phyloP scores from a whole-genome alignment of 2,797 vertebrate species.

The Tadarida brasiliensis region DNA sequence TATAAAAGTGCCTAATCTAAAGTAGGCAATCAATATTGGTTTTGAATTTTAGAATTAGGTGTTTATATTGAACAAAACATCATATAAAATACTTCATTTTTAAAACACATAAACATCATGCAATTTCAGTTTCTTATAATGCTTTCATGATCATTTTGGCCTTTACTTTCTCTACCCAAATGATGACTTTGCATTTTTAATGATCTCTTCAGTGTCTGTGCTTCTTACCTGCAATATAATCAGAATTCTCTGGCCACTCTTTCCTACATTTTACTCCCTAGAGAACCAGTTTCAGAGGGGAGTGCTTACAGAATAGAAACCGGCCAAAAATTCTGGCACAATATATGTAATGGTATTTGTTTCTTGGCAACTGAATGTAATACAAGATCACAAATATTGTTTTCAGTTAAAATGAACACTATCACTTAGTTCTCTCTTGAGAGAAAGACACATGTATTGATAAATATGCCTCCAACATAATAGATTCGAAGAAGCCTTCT shows the following conservation, averaged over 20 bases:
- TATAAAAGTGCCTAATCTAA: background rate
- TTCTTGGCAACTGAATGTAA: background rate
- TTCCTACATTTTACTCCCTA: background rate
- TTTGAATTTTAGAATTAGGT: background rate
- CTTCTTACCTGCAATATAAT: background rate
- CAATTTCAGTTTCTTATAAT: background rate
- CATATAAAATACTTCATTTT: background rate
- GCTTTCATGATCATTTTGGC: background rate
- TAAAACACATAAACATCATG: background rate
- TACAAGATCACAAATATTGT: background rate
- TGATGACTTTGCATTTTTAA: background rate
- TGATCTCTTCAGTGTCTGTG: background rate
- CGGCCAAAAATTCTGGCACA: background rate
- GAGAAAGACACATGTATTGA: background rate
- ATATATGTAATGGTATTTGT: background rate
- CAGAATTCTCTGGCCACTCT: rapidly evolving
- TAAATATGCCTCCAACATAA: conserved; percentile 9
- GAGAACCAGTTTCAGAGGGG: background rate
- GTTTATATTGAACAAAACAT: background rate
- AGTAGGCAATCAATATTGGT: background rate
- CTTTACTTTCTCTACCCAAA: background rate
- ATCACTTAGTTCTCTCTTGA: background rate
- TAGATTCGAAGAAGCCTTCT: background rate
- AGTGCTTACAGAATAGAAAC: background rate
- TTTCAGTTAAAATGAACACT: background rate